Evolutionary conservation across 2,888 invertebrate genomes (phyloP), one percentile per base, ranked within the genome.

Genomic region (Sclerodermus sp.): DNA sequence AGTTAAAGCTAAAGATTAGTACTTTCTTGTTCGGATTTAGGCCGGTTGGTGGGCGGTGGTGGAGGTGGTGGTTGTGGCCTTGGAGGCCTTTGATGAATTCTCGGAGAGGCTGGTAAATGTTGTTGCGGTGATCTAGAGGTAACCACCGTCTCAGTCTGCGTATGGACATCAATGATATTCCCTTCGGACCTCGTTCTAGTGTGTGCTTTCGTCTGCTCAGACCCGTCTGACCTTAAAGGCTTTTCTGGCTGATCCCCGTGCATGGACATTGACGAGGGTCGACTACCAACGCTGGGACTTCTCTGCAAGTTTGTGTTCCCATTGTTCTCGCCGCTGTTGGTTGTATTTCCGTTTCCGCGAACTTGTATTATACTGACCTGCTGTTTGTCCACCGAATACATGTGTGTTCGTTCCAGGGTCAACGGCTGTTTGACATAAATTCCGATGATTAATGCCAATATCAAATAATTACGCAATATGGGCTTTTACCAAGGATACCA

Each of bases 351-450:
- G 63, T 68, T 72, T 57, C 76, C 77, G 50, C 82, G 82, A 55
- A 86, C 84, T 71, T 84, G 84, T 49, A 87, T 84, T 65, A 87
- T 81, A 46, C 88, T 87, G 53, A 89, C 87, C 71, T 89, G 89
- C 54, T 89, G 88, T 75, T 87, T 89, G 73, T 89, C 87, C 42
- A 88, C 87, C 30, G 84, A 84, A 79, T 88, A 89, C 46, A 88
- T 81, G 74, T 88, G 88, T 41, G 87, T 84, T 66, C 85, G 83
- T 73, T 88, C 88, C 58, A 88, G 77, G 38, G 83, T 82, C 13
- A 77, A 58, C 23, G 71, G 74, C 77, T 77, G 67, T 54, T 34
- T 12, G 10, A 34, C 3, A 12, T 3, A 34, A 34, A 34, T 30
- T 34, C 4, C 13, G 10, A 34, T 34, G 23, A 23, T 23, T 23